phyloP scores from a whole-genome alignment of 2,797 vertebrate species.

The Ceryle rudis region DNA sequence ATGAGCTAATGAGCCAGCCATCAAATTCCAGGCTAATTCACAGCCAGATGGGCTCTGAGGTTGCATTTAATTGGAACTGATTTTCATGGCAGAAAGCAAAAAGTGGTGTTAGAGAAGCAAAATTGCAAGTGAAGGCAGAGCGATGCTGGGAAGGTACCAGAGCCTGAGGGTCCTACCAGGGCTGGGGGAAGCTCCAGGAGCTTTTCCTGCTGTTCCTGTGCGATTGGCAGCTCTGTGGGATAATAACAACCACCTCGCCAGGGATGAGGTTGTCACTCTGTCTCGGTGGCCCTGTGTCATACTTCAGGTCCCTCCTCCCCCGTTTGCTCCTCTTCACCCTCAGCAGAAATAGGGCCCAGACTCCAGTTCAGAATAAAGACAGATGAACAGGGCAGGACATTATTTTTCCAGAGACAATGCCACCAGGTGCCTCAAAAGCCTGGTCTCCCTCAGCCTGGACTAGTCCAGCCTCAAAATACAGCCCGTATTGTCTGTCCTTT shows the following conservation, averaged over 20 bases:
- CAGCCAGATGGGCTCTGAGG: not conserved
- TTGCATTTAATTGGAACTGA: not conserved
- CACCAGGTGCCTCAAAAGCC: not conserved
- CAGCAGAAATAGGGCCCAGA: not conserved
- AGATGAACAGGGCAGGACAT: not conserved
- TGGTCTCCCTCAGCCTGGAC: not conserved
- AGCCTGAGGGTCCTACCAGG: not conserved
- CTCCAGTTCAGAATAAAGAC: not conserved
- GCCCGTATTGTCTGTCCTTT: not conserved
- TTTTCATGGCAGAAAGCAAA: not conserved
- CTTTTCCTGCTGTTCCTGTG: not conserved
- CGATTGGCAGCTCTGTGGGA: not conserved
- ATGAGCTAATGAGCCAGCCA: not conserved
- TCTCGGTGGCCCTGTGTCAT: not conserved
- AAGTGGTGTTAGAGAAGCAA: not conserved
- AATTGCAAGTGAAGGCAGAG: not conserved
- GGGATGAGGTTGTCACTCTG: not conserved
- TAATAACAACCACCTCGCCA: not conserved
- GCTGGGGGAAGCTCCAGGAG: rapidly evolving
- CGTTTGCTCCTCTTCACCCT: not conserved
- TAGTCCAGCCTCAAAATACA: not conserved
- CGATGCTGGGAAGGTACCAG: not conserved
- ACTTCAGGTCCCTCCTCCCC: not conserved
- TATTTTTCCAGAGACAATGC: not conserved
- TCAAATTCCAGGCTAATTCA: not conserved